Evolutionary conservation across 1,140 invertebrate species (phyloP), one percentile per base, ranked within the genome.

Genomic region (Sminthurinus signatus): DNA sequence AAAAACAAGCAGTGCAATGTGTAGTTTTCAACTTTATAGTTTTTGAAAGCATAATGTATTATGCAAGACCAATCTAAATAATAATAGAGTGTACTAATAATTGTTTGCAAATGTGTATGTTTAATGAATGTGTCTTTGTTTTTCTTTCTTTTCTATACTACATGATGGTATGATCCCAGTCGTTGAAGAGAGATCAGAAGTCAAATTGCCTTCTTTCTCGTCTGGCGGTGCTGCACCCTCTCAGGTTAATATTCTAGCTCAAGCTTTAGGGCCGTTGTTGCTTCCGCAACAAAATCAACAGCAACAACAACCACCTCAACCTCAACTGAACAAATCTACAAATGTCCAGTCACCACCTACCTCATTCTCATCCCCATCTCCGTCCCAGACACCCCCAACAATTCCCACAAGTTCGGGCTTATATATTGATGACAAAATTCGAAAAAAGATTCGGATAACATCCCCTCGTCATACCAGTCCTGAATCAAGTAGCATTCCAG

Each of bases 351-450:
- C 71, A 61, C 67, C 72, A 66, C 71, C 73, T 64, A 66, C 64
- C 67, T 69, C 71, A 69, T 72, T 69, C 54, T 72, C 73, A 44
- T 73, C 72, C 48, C 69, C 72, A 50, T 73, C 69, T 64, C 71
- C 71, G 55, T 69, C 64, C 65, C 65, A 64, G 55, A 70, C 69
- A 43, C 71, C 71, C 28, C 68, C 71, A 54, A 70, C 62, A 23
- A 52, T 51, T 36, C 62, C 63, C 23, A 50, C 62, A 56, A 62
- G 62, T 67, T 46, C 51, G 67, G 70, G 67, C 17, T 51, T 67
- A 21, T 72, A 69, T 54, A 55, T 50, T 23, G 67, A 72, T 23
- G 67, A 67, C 36, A 72, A 72, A 58, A 44, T 58, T 15, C 32
- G 62, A 29, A 72, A 69, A 44, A 72, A 67, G 48, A 67, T 64